A percentile compares a stretch with the other conserved stretches of the same genome.
Conservation (phyloP, 2,113 vertebrate genomes). For the Oreamnos americanus region DNA sequence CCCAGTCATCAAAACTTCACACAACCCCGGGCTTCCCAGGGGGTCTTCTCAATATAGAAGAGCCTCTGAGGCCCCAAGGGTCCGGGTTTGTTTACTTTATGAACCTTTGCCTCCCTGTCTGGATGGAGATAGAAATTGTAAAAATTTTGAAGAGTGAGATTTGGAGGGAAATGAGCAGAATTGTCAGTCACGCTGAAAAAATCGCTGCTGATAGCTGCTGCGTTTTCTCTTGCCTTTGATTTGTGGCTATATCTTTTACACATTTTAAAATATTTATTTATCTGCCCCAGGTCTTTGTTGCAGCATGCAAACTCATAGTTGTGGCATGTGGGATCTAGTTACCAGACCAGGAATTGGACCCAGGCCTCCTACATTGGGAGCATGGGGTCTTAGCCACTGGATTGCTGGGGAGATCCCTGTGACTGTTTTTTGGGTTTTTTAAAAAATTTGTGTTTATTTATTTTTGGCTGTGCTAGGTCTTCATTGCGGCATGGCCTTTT, state of each 20-base stretch:
- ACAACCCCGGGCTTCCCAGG: accelerated
- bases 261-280: background rate
- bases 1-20: background rate
- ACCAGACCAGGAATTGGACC: background rate
- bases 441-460: background rate
- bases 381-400: background rate
- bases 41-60: background rate
- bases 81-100: background rate
- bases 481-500: background rate
- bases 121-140: background rate
- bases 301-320: background rate
- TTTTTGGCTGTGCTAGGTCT: background rate
- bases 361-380: background rate
- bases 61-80: background rate
- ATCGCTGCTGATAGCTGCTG: background rate
- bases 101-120: background rate
- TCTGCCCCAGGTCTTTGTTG: background rate
- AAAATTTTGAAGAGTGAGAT: background rate
- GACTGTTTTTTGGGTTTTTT: background rate
- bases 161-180: background rate
- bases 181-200: background rate
- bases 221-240: background rate
- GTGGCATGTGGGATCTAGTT: background rate
- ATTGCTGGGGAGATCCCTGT: background rate
- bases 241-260: background rate